Percentiles rank a stretch among this genome's conserved stretches.
phyloP scores from a whole-genome alignment of 2,113 vertebrate genomes.

The Ceyx margarethae region DNA sequence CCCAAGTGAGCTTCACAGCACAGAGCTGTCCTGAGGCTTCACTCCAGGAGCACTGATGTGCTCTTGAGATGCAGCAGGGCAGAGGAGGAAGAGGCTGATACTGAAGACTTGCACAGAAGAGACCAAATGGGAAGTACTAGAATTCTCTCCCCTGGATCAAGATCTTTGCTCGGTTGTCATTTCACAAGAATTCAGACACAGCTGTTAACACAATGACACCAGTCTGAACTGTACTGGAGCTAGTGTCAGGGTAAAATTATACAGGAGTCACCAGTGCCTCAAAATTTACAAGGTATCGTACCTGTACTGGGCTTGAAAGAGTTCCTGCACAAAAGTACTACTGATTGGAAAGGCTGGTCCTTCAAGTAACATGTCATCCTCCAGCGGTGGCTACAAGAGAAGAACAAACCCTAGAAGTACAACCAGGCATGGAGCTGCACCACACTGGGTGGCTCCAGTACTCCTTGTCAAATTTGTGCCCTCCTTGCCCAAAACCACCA shows the following conservation, averaged over 20 bases:
- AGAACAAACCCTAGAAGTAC: neutral
- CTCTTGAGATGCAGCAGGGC: neutral
- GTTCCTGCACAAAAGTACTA: slow-evolving; percentile 95
- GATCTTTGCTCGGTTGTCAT: neutral
- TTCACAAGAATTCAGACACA: neutral
- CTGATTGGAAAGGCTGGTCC: slow-evolving; percentile 89
- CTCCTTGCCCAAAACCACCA: neutral
- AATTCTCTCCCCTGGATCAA: neutral
- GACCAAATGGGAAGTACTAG: neutral
- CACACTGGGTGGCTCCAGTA: neutral
- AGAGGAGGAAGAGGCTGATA: neutral
- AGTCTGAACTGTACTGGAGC: neutral
- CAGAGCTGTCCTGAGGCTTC: neutral
- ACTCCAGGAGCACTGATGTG: neutral
- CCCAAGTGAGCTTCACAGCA: neutral
- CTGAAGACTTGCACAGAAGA: neutral
- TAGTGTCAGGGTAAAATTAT: neutral
- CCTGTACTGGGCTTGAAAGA: slow-evolving; percentile 99
- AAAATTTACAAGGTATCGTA: slow-evolving; percentile 38
- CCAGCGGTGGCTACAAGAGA: slow-evolving; percentile 84
- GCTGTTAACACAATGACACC: neutral
- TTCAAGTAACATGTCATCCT: slow-evolving; percentile 85
- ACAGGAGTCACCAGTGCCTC: neutral
- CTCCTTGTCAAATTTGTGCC: fast-evolving
- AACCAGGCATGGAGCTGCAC: fast-evolving